Evolutionary conservation across 2,888 invertebrate genomes (phyloP), one percentile per base, ranked within the genome.

Genomic region (Quadriops clusia): DNA sequence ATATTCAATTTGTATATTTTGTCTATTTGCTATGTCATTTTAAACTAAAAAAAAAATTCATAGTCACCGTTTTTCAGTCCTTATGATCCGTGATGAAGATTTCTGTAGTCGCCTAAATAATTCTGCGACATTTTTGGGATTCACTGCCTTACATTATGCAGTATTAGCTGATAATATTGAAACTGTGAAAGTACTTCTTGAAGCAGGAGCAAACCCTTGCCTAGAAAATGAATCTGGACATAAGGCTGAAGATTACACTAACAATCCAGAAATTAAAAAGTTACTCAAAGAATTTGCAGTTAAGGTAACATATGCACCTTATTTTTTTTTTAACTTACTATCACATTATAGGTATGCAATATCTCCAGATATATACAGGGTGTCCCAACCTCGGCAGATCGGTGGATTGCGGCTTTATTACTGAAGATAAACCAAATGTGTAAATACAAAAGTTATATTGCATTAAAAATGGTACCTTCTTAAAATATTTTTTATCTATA

Each of bases 61-160:
- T 28, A n/a, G n/a, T n/a, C n/a, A n/a, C n/a, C n/a, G n/a, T 36
- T 33, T 51, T 50, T 14, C 38, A 71, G 73, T 74, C 26, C 47
- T 76, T 38, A 63, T 70, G 58, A 65, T 70, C 16, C 68, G 90
- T 40, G 87, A 89, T 54, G 79, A 83, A 39, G 86, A 90, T 56
- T 91, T 91, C 61, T 77, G 76, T 45, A 68, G 72, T 44, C 60
- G 69, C 23, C 66, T 80, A 55, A 77, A 76, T 51, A 73, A 70
- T 44, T 68, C 74, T 46, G 82, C 81, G 1, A 78, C 77, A 5
- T 90, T 85, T 59, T 68, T 75, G 41, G 89, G 86, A 17, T 87
- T 85, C 61, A 89, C 90, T 32, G 76, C 89, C 27, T 65, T 91
- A 40, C 90, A 91, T 60, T 91, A 91, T 65, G 89, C 90, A 6